These are phyloP conservation scores for Centrocercus urophasianus DNA, from an alignment of 2,113 vertebrate species.

Conservation along the genomic window DNA sequence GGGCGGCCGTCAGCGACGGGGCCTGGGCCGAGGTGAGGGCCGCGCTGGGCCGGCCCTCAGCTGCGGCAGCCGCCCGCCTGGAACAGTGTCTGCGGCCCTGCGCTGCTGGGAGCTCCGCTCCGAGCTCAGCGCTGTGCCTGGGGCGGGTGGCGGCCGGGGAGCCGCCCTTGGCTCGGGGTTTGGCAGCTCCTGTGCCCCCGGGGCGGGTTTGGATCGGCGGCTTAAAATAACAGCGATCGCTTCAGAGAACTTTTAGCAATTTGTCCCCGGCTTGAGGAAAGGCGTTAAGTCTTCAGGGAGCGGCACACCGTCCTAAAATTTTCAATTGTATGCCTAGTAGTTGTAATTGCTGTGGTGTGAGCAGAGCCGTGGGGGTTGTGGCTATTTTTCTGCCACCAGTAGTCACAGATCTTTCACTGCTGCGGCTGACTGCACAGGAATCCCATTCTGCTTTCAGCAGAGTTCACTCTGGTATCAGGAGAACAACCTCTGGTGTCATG, in stretches of 20 bases:
- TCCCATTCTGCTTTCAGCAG: fast-evolving
- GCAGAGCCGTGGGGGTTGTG: not conserved
- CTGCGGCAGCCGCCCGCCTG: too few species aligned
- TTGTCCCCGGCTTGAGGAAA: not conserved
- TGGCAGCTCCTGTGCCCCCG: too few species aligned
- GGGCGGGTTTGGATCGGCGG: too few species aligned
- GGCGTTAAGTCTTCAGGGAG: fast-evolving
- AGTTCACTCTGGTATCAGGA: not conserved
- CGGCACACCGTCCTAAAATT: fast-evolving
- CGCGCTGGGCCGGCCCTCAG: too few species aligned
- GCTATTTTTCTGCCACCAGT: not conserved
- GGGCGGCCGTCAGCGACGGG: too few species aligned
- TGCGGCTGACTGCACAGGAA: not conserved
- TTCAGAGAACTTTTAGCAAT: not conserved
- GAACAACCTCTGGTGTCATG: fast-evolving
- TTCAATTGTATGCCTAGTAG: fast-evolving
- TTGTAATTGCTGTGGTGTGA: not conserved
- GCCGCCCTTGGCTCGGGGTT: too few species aligned
- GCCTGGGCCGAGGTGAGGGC: too few species aligned
- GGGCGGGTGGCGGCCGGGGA: not conserved
- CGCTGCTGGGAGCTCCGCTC: too few species aligned
- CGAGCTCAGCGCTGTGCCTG: not conserved
- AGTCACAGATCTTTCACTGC: not conserved
- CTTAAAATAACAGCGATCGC: not conserved
- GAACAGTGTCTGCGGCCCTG: too few species aligned